Percentiles rank a stretch among this genome's conserved stretches.
These are phyloP conservation scores for Sebastes iracundus DNA, from an alignment of 2,797 vertebrate genomes.

Conservation along the genomic window DNA sequence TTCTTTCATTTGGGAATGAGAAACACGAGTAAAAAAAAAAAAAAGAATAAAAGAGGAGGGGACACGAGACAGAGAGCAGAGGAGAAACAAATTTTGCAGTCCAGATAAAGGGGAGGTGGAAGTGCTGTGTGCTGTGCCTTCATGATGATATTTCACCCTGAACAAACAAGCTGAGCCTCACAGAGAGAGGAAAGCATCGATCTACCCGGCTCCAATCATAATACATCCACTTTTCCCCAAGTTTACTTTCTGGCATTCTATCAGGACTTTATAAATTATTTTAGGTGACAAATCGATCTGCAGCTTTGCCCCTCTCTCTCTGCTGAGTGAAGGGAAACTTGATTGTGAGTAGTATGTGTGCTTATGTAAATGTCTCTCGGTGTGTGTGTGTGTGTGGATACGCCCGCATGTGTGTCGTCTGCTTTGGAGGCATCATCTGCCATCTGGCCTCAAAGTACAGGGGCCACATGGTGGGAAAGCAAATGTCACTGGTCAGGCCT, in stretches of 20 bases:
- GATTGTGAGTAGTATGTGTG: conserved; percentile 15
- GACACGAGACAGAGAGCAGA: conserved; percentile 26
- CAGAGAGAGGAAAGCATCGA: conserved; percentile 72
- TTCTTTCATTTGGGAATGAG: conserved; percentile 21
- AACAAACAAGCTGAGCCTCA: conserved; percentile 76
- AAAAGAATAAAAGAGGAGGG: background rate
- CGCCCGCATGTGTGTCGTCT: conserved; percentile 49
- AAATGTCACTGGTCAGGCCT: conserved; percentile 79
- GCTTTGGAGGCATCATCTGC: conserved; percentile 75
- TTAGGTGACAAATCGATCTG: conserved; percentile 74
- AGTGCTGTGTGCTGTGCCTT: conserved; percentile 52
- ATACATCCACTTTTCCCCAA: conserved; percentile 75
- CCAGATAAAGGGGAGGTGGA: conserved; percentile 57
- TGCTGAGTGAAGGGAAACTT: conserved; percentile 63
- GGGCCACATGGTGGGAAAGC: conserved; percentile 79
- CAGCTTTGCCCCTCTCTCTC: conserved; percentile 43
- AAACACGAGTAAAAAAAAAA: conserved; percentile 1
- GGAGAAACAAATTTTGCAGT: conserved; percentile 51
- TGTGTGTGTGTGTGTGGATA: background rate
- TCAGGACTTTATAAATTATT: conserved; percentile 80
- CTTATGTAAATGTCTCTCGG: conserved; percentile 15
- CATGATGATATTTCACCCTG: conserved; percentile 77
- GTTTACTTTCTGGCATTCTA: conserved; percentile 79
- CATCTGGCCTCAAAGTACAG: conserved; percentile 81
- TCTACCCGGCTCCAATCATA: conserved; percentile 72